Percentiles rank a stretch among this genome's conserved stretches.
These are phyloP conservation scores for Diacarnus erythraeanus DNA, from an alignment of 37 sponge, comb jelly and placozoan species.

Conservation along the genomic window DNA sequence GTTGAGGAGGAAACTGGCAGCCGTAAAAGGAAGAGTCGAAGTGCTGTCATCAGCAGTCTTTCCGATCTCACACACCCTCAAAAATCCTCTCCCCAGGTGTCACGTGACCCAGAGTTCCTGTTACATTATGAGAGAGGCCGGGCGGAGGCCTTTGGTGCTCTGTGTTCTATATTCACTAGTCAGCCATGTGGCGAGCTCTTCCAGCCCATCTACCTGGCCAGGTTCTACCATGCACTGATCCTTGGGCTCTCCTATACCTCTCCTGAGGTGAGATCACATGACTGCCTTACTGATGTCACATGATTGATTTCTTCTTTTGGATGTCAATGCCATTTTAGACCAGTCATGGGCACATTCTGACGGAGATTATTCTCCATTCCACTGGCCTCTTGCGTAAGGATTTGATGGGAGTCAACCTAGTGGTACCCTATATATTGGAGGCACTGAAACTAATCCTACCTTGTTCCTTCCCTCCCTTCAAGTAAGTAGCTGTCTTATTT, in stretches of 20 bases:
- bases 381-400: slow-evolving; percentile 66
- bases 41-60: slow-evolving; percentile 2
- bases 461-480: slow-evolving; percentile 16
- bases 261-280: slow-evolving; percentile 36
- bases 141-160: slow-evolving; percentile 82
- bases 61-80: neutral
- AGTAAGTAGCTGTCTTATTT: slow-evolving; percentile 14
- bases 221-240: slow-evolving; percentile 76
- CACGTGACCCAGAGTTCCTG: slow-evolving; percentile 13
- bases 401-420: slow-evolving; percentile 61
- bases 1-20: neutral
- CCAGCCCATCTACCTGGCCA: slow-evolving; percentile 68
- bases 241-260: slow-evolving; percentile 58
- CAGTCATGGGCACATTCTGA: slow-evolving; percentile 69
- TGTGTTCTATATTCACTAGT: slow-evolving; percentile 80
- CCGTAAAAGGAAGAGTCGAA: neutral
- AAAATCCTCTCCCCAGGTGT: neutral
- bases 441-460: slow-evolving; percentile 81
- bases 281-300: neutral
- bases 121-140: slow-evolving; percentile 73
- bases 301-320: neutral
- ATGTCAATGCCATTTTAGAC: slow-evolving; percentile 7
- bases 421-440: slow-evolving; percentile 63
- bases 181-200: slow-evolving; percentile 63
- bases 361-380: slow-evolving; percentile 66